Percentiles rank a stretch among this genome's conserved stretches.
phyloP scores from a whole-genome alignment of 2,888 invertebrate genomes.

The Drosophila maculinotata region DNA sequence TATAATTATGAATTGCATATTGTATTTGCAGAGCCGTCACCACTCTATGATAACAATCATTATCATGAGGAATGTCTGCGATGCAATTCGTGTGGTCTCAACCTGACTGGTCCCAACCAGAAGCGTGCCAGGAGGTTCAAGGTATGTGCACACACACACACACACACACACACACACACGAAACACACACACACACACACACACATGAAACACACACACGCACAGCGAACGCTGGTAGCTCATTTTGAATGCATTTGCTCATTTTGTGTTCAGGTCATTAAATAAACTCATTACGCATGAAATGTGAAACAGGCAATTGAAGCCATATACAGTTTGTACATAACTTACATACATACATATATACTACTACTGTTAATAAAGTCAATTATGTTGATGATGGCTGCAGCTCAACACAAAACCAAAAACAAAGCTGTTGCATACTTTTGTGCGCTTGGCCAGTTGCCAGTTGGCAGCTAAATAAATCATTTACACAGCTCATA shows the following conservation, averaged over 20 bases:
- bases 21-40: constrained; percentile 92
- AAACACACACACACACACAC: not conserved
- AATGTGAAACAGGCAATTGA: constrained; percentile 52
- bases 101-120: constrained; percentile 95
- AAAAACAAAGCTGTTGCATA: constrained; percentile 25
- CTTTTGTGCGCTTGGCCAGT: constrained; percentile 29
- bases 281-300: constrained; percentile 57
- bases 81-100: constrained; percentile 97
- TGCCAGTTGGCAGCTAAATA: constrained; percentile 13
- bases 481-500: constrained; percentile 28
- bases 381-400: constrained; percentile 42
- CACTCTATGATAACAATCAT: constrained; percentile 96
- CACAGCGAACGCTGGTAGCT: constrained; percentile 23
- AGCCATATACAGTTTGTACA: not conserved
- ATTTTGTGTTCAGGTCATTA: constrained; percentile 55
- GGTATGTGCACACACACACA: constrained; percentile 64
- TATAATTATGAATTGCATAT: constrained; percentile 5
- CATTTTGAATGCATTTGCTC: constrained; percentile 67
- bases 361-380: constrained; percentile 26
- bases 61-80: constrained; percentile 99
- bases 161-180: constrained; percentile 11
- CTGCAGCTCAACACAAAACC: constrained; percentile 3
- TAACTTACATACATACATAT: not conserved
- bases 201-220: constrained; percentile 8
- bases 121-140: constrained; percentile 89